A percentile compares a stretch with the other conserved stretches of the same genome.
phyloP scores from a whole-genome alignment of 2,888 invertebrate species.

The Sinhomidia bicolor region DNA sequence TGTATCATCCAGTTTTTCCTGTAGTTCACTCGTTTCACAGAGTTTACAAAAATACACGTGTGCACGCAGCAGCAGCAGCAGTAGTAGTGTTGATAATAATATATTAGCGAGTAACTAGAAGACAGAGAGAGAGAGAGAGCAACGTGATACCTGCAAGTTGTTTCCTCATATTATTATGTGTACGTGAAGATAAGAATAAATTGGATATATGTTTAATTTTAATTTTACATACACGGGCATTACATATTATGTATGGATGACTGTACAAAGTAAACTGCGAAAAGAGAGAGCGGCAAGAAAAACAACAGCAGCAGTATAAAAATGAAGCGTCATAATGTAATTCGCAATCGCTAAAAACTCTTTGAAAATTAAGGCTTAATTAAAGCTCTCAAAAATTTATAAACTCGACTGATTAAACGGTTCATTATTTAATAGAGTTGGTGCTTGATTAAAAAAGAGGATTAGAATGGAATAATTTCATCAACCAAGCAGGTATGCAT shows the following conservation, averaged over 20 bases:
- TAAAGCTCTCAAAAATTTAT: conserved; percentile 72
- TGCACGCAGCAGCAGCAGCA: no score
- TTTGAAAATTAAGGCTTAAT: conserved; percentile 73
- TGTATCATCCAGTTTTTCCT: not conserved
- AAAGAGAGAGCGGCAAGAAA: conserved; percentile 11
- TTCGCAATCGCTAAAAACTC: conserved; percentile 64
- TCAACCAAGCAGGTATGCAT: conserved; percentile 35
- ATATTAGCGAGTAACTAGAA: no score
- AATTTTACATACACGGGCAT: not conserved
- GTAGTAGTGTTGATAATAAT: no score
- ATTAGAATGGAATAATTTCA: conserved; percentile 65
- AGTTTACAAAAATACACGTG: no score
- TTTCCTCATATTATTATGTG: no score
- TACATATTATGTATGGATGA: not conserved
- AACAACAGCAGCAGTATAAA: not conserved
- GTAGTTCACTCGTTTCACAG: no score
- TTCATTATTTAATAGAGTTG: conserved; percentile 73
- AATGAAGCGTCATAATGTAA: conserved; percentile 46
- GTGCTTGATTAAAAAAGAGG: conserved; percentile 71
- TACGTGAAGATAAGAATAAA: no score
- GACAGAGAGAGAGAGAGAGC: no score
- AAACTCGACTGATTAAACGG: conserved; percentile 73
- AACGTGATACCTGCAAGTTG: no score
- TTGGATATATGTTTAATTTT: not conserved
- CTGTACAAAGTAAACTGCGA: not conserved